Conservation (phyloP, 2,113 vertebrate species). For the Cyprinodon brontotheroides region DNA sequence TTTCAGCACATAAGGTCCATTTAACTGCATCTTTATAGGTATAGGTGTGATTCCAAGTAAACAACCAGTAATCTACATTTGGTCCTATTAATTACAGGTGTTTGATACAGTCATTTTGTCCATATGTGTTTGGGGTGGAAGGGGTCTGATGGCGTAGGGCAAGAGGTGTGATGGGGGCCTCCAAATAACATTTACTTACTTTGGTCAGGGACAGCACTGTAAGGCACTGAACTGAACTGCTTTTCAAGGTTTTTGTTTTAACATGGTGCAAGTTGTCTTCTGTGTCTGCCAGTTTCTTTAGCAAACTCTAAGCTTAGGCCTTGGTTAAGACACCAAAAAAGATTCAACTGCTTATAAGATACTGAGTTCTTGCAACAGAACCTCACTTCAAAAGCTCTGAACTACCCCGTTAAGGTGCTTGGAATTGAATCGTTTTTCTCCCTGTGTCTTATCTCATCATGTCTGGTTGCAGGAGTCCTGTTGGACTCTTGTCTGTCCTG, state of each 20-base stretch:
- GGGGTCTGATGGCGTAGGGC: no score
- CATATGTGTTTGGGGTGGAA: no score
- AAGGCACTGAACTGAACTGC: no score
- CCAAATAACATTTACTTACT: no score
- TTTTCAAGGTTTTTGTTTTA: neutral
- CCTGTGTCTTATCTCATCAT: neutral
- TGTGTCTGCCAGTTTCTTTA: neutral
- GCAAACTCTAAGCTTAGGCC: neutral
- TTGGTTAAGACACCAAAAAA: neutral
- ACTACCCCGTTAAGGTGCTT: neutral
- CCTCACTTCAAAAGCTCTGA: neutral
- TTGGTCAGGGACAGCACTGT: no score
- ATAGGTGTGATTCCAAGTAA: no score
- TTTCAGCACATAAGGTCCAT: no score
- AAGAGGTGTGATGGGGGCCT: no score
- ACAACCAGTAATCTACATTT: no score
- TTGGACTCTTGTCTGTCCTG: slow-evolving; percentile 23
- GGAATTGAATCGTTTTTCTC: neutral
- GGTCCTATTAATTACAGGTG: no score
- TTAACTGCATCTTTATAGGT: no score
- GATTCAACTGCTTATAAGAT: neutral
- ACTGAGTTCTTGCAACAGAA: neutral
- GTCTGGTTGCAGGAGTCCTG: slow-evolving; percentile 12
- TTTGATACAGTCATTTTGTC: no score
- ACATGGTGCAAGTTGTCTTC: neutral